Evolutionary conservation across 2,888 invertebrate species (phyloP).

Genomic region (Pasiphila rectangulata): DNA sequence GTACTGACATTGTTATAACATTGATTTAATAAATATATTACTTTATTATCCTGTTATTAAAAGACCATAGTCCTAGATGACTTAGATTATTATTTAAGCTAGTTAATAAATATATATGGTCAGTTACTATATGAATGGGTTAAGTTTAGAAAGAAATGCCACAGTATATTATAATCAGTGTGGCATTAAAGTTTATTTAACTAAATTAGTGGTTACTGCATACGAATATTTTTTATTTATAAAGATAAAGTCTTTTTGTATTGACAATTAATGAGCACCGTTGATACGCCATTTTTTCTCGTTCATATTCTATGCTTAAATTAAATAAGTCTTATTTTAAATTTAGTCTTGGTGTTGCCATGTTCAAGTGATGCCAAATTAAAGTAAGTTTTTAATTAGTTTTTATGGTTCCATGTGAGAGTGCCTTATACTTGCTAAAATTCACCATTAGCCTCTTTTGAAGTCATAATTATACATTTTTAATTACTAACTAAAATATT

Average conservation of each 20-base stretch:
- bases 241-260: not conserved
- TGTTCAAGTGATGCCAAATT: constrained; percentile 65
- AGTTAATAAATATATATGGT: not conserved
- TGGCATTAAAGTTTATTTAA: no score
- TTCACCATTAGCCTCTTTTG: no score
- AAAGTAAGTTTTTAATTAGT: constrained; percentile 46
- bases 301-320: not conserved
- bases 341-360: constrained; percentile 52
- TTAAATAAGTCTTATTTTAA: not conserved
- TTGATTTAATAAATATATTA: constrained; percentile 3
- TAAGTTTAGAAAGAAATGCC: not conserved
- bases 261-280: not conserved
- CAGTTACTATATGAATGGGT: not conserved
- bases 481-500: not conserved
- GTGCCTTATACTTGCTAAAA: constrained; percentile 40
- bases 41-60: not conserved
- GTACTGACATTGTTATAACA: no score
- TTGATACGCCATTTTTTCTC: not conserved
- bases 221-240: no score
- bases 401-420: constrained; percentile 50
- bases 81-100: not conserved
- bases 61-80: not conserved
- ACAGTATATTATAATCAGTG: not conserved
- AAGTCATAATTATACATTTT: not conserved
- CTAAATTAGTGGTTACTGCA: no score